A percentile compares a stretch with the other conserved stretches of the same genome.
phyloP scores from a whole-genome alignment of 2,797 vertebrate species.

The Tolypeutes matacus region DNA sequence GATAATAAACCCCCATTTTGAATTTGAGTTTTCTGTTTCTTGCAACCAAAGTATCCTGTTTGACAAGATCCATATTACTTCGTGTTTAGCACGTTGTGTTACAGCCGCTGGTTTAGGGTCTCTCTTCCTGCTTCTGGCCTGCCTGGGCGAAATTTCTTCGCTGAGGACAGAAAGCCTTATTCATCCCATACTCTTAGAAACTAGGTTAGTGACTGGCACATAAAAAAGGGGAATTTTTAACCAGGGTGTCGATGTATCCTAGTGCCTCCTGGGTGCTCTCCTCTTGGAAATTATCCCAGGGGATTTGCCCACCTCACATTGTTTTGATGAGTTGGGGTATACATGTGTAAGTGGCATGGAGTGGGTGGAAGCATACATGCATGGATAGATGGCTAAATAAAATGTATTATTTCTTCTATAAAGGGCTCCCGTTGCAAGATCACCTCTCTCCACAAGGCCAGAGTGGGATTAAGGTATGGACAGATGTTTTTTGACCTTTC shows the following conservation, averaged over 20 bases:
- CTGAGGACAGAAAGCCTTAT: neutral
- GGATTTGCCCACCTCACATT: neutral
- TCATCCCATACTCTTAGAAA: neutral
- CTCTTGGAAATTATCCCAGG: conserved; percentile 14
- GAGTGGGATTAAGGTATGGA: neutral
- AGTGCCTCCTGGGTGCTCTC: neutral
- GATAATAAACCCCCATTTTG: neutral
- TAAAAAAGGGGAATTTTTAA: neutral
- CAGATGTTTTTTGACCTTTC: neutral
- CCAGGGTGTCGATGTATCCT: neutral
- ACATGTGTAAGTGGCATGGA: neutral
- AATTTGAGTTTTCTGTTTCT: conserved; percentile 8
- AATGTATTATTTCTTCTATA: conserved; percentile 3
- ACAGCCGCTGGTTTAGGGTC: too few relatives aligned
- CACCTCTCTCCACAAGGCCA: neutral
- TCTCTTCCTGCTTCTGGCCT: neutral
- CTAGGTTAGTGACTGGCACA: neutral
- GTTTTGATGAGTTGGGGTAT: neutral
- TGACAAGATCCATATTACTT: neutral
- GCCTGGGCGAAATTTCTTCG: neutral
- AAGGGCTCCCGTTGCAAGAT: neutral
- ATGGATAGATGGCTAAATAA: neutral
- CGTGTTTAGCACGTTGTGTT: neutral
- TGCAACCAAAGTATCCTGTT: neutral
- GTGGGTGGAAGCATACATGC: neutral